These are phyloP conservation scores for Acutogordius australiensis DNA, from an alignment of 2,888 invertebrate genomes.

Conservation along the genomic window DNA sequence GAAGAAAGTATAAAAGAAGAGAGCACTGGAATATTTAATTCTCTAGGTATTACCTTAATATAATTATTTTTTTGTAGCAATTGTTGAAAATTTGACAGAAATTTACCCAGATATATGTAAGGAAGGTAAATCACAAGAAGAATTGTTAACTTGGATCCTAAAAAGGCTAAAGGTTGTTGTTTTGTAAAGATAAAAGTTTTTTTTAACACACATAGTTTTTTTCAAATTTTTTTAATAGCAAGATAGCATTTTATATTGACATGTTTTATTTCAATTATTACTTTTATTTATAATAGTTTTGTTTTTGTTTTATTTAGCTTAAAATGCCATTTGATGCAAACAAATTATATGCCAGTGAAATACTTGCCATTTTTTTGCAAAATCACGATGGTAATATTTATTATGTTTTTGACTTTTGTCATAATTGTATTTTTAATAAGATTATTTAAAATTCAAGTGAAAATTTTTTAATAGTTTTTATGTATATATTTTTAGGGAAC, in stretches of 20 bases:
- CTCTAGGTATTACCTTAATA: neutral
- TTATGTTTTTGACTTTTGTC: neutral
- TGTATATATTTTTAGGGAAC: constrained; percentile 22
- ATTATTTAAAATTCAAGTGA: too few relatives aligned
- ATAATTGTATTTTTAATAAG: neutral
- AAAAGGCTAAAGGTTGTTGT: constrained; percentile 40
- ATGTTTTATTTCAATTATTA: too few relatives aligned
- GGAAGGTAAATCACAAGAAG: constrained; percentile 62
- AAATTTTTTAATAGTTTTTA: neutral
- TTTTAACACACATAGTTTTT: neutral
- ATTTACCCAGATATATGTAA: constrained; percentile 49
- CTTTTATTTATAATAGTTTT: too few relatives aligned
- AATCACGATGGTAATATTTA: constrained; percentile 35
- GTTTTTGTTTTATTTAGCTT: constrained; percentile 23
- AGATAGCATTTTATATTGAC: too few relatives aligned
- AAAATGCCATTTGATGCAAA: constrained; percentile 74
- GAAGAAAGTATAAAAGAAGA: constrained; percentile 77
- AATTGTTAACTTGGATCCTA: constrained; percentile 55
- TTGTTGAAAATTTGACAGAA: constrained; percentile 78
- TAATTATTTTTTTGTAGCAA: constrained; percentile 30
- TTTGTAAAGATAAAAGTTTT: neutral
- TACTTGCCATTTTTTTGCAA: constrained; percentile 72
- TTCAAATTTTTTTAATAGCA: too few relatives aligned
- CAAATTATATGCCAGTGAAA: constrained; percentile 76
- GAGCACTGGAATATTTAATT: constrained; percentile 69